Conservation (phyloP, 2,113 vertebrate species). For the Tichodroma muraria region DNA sequence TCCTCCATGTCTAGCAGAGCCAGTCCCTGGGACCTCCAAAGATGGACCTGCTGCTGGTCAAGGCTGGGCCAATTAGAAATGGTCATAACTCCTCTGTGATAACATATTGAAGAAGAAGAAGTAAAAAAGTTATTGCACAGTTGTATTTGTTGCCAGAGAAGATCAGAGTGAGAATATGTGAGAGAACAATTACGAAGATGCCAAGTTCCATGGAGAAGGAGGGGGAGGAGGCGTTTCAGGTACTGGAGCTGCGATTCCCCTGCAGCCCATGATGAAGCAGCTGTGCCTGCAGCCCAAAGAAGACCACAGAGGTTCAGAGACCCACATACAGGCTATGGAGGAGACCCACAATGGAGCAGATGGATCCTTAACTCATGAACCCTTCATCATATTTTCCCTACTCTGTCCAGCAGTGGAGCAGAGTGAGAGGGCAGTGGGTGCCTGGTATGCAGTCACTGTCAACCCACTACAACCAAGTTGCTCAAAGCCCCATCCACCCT, state of each 20-base stretch:
- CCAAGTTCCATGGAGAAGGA: neutral
- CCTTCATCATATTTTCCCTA: neutral
- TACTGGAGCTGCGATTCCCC: neutral
- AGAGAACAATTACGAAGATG: neutral
- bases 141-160: no score
- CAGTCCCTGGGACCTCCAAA: neutral
- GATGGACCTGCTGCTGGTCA: neutral
- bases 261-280: neutral
- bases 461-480: neutral
- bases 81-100: neutral
- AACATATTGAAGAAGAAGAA: neutral
- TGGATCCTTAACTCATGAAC: neutral
- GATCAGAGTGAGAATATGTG: neutral
- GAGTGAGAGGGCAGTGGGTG: neutral
- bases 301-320: neutral
- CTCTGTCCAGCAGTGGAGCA: neutral
- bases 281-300: neutral
- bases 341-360: neutral
- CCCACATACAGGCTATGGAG: neutral
- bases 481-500: neutral
- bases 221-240: accelerated
- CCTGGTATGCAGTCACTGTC: no score
- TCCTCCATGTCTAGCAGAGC: neutral
- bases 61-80: neutral
- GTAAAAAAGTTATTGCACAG: accelerated